A percentile compares a stretch with the other conserved stretches of the same genome.
Conservation (phyloP, 2,797 vertebrate genomes). For the Vespertilio murinus region DNA sequence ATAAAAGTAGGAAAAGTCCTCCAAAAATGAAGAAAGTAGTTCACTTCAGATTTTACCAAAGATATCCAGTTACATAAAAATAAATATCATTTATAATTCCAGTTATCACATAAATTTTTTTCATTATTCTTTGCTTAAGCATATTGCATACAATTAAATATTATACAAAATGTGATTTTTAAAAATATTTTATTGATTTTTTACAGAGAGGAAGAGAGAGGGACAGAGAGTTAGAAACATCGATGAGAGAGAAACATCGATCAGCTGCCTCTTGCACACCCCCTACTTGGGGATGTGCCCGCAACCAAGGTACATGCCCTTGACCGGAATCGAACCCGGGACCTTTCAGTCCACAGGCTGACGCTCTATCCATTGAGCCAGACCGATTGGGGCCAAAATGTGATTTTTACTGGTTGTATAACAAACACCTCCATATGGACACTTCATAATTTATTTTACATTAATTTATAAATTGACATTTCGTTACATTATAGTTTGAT, state of each 20-base stretch:
- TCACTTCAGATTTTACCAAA: conserved; percentile 13
- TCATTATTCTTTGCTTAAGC: neutral
- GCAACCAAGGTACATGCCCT: no score
- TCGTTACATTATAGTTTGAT: neutral
- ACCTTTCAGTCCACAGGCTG: no score
- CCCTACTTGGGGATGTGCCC: no score
- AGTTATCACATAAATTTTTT: neutral
- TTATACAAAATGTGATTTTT: conserved; percentile 35
- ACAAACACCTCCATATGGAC: neutral
- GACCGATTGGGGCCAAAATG: no score
- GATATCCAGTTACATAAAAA: neutral
- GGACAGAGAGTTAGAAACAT: no score
- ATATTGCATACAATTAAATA: conserved; percentile 1
- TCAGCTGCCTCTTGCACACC: no score
- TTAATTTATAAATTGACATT: neutral
- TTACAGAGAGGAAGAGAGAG: no score
- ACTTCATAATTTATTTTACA: neutral
- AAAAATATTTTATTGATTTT: no score
- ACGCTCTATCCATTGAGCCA: no score
- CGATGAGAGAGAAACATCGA: no score
- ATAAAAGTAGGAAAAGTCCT: neutral
- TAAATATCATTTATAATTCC: neutral
- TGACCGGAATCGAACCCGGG: no score
- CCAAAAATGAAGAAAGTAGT: neutral
- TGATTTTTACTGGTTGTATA: conserved; percentile 23